Base-by-base conservation (phyloP, 1,140 invertebrate species). In the Stenopsyche tienmushanensis region DNA sequence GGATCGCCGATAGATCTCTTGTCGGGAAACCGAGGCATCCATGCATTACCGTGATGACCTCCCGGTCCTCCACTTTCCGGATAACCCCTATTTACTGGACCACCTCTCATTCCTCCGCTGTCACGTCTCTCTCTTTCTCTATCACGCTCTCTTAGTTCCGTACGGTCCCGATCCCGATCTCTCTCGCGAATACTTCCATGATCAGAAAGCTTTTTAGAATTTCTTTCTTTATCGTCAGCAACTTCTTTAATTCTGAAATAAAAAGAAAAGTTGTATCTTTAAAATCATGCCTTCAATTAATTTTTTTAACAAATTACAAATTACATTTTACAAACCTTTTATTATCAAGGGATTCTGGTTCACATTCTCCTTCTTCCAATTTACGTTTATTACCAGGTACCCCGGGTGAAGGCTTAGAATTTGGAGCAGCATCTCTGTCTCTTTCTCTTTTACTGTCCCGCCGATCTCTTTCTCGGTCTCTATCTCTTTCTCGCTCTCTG, bases 351-450 rank as follows among this genome's bases (percentile, higher is more conserved):
- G 75, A 69, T 25, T 80, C 80, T 34, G 77, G 78, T 60, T 82
- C 79, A 71, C 80, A 80, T 73, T 82, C 80, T 1, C 80, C 80
- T 62, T 82, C 80, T 69, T 82, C 80, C 15, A 82, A 64, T 67
- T 81, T 81, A 70, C 80, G 75, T 52, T 81, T 81, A 3, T 77
- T 69, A 3, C 50, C 49, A 21, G 29, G 34, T 9, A 15, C 18
- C 9, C 50, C 5, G 54, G 13, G 66, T 58, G 26, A 54, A 26
- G 23, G 60, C 54, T 25, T 60, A 29, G 18, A 54, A 24, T 45
- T 60, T 20, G 62, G 34, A 55, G 41, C 45, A 50, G 44, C 44
- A 64, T 59, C 72, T 71, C 49, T 44, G 13, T 66, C 54, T 21
- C 62, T 34, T 23, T 62, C 53, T 49, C 64, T 67, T 55, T 68